Base-by-base conservation (phyloP, 2,888 invertebrate species). In the Spilarctia lutea region DNA sequence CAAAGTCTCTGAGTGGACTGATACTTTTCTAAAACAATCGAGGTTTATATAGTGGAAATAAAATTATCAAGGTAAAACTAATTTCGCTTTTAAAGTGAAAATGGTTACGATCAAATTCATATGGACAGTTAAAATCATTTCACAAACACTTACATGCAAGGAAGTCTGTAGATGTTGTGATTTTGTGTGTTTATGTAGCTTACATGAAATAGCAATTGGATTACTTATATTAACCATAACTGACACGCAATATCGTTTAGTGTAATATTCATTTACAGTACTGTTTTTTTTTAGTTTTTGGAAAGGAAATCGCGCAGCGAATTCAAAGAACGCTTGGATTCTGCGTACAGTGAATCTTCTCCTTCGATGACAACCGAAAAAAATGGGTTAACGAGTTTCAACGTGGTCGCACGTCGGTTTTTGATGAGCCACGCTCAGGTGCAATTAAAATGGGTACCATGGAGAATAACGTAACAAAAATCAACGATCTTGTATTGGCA, bases 331-430 rank as follows among this genome's bases (percentile, higher is more conserved):
- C 72, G 81, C 80, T 74, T 35, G 35, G 76, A 80, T 80, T 75
- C 67, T 67, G 39, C 60, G 39, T 72, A 77, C 76, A 74, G 74
- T 73, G 73, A 82, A 72, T 76, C 77, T 81, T 78, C 73, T 76
- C 77, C 75, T 75, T 81, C 75, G 65, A 78, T 75, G 80, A 77
- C 75, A 68, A 79, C 77, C 69, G 77, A 79, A 72, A 83, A 80
- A n/a, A 81, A 79, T 76, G 81, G 74, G 75, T 78, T 79, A n/a
- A n/a, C n/a, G n/a, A n/a, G n/a, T n/a, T n/a, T n/a, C 65, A 71
- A 75, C 77, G 78, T 78, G 80, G 79, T 79, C 77, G 42, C 13
- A 42, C 42, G 76, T n/a, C n/a, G n/a, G n/a, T n/a, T n/a, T n/a
- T n/a, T n/a, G n/a, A n/a, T n/a, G n/a, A n/a, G n/a, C n/a, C n/a